Percentiles rank a stretch among this genome's conserved stretches.
phyloP scores from a whole-genome alignment of 2,113 vertebrate genomes.

The Atherinomorus stipes region DNA sequence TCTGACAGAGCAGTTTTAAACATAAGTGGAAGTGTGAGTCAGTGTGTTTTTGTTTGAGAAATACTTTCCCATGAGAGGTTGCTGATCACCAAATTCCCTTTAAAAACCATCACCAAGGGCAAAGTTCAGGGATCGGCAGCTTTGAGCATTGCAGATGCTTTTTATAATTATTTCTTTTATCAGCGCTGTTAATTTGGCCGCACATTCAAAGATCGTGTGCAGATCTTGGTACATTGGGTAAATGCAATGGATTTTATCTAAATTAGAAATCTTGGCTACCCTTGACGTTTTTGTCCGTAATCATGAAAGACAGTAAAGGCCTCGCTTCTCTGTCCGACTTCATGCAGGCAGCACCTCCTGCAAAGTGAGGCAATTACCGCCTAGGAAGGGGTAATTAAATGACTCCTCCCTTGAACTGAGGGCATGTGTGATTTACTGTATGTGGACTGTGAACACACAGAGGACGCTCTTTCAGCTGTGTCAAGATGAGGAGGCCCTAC shows the following conservation, averaged over 20 bases:
- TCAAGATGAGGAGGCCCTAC: constrained; percentile 37
- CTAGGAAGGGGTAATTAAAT: constrained; percentile 77
- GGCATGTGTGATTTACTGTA: constrained; percentile 64
- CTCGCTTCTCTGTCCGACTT: constrained; percentile 45
- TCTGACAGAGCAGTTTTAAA: neutral
- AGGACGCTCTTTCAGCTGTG: constrained; percentile 56
- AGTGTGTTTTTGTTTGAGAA: neutral
- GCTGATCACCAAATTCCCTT: constrained; percentile 33
- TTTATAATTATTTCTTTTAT: neutral
- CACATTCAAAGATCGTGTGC: neutral
- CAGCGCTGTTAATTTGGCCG: constrained; percentile 7
- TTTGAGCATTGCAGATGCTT: neutral
- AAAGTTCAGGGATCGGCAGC: constrained; percentile 9
- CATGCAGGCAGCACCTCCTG: constrained; percentile 47
- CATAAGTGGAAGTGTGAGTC: neutral
- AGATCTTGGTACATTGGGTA: constrained; percentile 9
- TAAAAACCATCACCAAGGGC: constrained; percentile 20
- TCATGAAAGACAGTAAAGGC: constrained; percentile 26
- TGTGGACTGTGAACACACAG: constrained; percentile 43
- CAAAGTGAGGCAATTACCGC: constrained; percentile 70
- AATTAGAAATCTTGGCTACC: constrained; percentile 25
- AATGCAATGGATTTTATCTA: constrained; percentile 35
- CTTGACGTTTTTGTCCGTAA: constrained; percentile 27
- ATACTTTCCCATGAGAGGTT: constrained; percentile 30
- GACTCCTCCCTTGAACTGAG: constrained; percentile 53